Evolutionary conservation across 2,888 invertebrate species (phyloP), one percentile per base, ranked within the genome.

Genomic region (Oxytorus armatus): DNA sequence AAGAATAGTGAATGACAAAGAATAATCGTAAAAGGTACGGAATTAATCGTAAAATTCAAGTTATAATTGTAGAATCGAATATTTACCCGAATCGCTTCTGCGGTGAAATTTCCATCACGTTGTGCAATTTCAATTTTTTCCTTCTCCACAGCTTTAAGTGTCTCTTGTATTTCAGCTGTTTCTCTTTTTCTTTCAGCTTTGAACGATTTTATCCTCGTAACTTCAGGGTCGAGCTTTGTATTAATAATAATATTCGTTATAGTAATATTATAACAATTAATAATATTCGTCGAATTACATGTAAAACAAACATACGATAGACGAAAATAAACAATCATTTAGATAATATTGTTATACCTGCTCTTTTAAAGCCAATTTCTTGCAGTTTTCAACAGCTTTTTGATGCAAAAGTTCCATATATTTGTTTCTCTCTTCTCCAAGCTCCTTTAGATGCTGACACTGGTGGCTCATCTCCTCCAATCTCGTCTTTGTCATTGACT

Each of bases 61-160:
- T 11, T 14, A 33, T 14, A 18, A 18, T 42, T 29, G 10, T 23
- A 57, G 39, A 2, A 18, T 53, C 29, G 14, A 14, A 3, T 33
- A 74, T 47, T 47, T 82, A 87, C 89, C 68, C 84, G 85, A 3
- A 66, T 59, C 29, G 78, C 65, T 77, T 85, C 66, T 1, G 73
- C 49, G 42, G 77, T 84, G 16, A 82, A 68, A 25, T 82, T 65
- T 3, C 57, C 65, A 49, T 74, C 76, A 69, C 25, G 25, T 57
- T 84, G 73, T 1, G 75, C 10, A 8, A 68, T 39, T 25, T 77
- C 57, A 0, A 77, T 70, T 16, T 85, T 86, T 11, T 81, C 57
- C 10, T 79, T 61, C 44, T 87, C 81, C 1, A 18, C 23, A 3
- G 7, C 5, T 21, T 59, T 78, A 16, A 82, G 78, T 14, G 21